A percentile compares a stretch with the other conserved stretches of the same genome.
phyloP scores from a whole-genome alignment of 2,797 vertebrate species.

The Semaprochilodus insignis region DNA sequence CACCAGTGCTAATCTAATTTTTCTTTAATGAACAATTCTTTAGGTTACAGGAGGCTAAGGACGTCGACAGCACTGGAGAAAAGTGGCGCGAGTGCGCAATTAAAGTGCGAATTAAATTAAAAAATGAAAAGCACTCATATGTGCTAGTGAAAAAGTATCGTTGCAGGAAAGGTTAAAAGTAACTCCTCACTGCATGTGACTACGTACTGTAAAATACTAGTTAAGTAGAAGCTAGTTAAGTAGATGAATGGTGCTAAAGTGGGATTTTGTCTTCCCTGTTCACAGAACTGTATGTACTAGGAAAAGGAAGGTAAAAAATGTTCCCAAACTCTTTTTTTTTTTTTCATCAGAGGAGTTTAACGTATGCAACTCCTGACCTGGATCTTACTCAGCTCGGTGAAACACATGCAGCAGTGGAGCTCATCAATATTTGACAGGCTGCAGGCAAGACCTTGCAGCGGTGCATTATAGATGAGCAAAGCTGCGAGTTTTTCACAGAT shows the following conservation, averaged over 20 bases:
- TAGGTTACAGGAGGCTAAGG: not conserved
- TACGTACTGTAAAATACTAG: not conserved
- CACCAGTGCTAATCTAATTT: not conserved
- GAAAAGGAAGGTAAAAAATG: not conserved
- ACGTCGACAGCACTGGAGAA: not conserved
- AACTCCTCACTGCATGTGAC: not conserved
- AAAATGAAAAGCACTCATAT: not conserved
- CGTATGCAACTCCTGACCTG: constrained; percentile 22
- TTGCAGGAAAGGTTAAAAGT: not conserved
- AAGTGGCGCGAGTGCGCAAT: not conserved
- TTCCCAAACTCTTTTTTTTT: not conserved
- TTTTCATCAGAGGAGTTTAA: constrained; percentile 2
- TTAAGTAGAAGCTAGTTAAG: not conserved
- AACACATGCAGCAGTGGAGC: constrained; percentile 37
- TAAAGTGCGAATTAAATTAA: not conserved
- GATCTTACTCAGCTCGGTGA: not conserved
- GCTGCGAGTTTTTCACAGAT: constrained; percentile 69
- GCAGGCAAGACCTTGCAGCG: constrained; percentile 63
- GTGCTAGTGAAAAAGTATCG: not conserved
- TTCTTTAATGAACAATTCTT: not conserved
- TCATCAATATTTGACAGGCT: constrained; percentile 74
- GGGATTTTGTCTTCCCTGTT: not conserved
- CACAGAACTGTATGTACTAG: not conserved
- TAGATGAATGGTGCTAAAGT: too few relatives aligned
- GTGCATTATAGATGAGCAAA: constrained; percentile 76